Conservation (phyloP, 2,797 vertebrate species). For the Sphenodon punctatus region DNA sequence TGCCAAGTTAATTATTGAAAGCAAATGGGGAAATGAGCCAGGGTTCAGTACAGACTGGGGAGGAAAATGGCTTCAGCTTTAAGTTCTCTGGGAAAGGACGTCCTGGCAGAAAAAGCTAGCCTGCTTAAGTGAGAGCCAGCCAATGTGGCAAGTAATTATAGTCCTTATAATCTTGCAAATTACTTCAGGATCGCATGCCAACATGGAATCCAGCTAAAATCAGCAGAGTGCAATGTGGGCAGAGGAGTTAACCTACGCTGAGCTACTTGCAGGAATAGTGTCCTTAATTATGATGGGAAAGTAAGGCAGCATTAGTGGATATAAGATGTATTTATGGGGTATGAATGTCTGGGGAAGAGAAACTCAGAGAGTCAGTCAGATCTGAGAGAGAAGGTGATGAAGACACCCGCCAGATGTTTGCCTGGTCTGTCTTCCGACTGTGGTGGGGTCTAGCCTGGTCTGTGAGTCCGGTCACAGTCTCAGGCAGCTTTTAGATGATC, state of each 20-base stretch:
- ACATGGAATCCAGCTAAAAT: background rate
- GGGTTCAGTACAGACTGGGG: background rate
- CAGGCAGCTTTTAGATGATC: too few relatives aligned
- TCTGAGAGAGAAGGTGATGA: background rate
- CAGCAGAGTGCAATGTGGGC: background rate
- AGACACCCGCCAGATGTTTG: too few relatives aligned
- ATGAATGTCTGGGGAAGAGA: too few relatives aligned
- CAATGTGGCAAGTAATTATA: background rate
- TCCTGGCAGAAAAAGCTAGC: constrained; percentile 7
- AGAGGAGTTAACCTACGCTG: background rate
- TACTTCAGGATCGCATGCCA: background rate
- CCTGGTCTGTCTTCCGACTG: too few relatives aligned
- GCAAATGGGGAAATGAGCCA: background rate
- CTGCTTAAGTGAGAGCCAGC: background rate
- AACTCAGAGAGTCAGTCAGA: background rate
- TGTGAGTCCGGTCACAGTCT: too few relatives aligned
- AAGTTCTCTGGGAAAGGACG: background rate
- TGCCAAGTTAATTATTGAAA: constrained; percentile 10
- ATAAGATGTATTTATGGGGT: background rate
- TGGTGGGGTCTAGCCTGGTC: too few relatives aligned
- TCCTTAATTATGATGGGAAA: background rate
- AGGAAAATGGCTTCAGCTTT: background rate
- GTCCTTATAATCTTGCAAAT: background rate
- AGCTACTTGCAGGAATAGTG: background rate
- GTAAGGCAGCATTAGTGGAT: background rate